phyloP scores from a whole-genome alignment of 2,888 invertebrate species.

The Dascillus cervinus region DNA sequence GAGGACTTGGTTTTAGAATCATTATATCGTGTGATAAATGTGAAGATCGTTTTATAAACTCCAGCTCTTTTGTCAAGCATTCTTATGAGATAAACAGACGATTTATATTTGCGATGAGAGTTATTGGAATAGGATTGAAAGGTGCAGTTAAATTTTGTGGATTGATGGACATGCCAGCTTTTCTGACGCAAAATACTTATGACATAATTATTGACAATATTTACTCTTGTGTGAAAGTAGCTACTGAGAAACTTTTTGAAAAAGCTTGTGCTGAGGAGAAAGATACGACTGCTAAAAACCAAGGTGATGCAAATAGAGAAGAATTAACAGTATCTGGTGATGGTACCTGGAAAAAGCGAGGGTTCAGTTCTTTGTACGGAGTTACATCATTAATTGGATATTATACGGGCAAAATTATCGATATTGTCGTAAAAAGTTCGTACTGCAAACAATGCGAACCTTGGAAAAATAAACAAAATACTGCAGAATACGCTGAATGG shows the following conservation, averaged over 20 bases:
- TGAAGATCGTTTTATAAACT: constrained; percentile 4
- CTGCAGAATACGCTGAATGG: constrained; percentile 16
- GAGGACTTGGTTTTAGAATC: constrained; percentile 12
- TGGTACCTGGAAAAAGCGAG: constrained; percentile 10
- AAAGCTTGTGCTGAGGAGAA: constrained; percentile 11
- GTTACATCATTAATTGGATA: constrained; percentile 15
- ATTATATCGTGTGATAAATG: constrained; percentile 9
- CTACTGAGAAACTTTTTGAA: constrained; percentile 6
- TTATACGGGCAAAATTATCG: constrained; percentile 16
- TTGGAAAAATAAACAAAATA: constrained; percentile 15
- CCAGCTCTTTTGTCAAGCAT: constrained; percentile 8
- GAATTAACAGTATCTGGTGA: constrained; percentile 8
- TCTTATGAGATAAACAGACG: constrained; percentile 14
- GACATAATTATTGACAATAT: constrained; percentile 8
- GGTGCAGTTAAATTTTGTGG: constrained; percentile 13
- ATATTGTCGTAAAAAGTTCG: constrained; percentile 13
- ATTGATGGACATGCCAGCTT: constrained; percentile 17
- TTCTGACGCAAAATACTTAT: constrained; percentile 7
- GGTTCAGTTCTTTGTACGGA: constrained; percentile 12
- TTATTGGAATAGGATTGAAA: constrained; percentile 13
- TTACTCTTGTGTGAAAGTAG: constrained; percentile 4
- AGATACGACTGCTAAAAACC: constrained; percentile 3
- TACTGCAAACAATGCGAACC: no score
- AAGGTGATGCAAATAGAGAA: neutral
- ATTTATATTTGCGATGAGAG: constrained; percentile 15